Conservation (phyloP, 2,888 invertebrate genomes). For the Brassicogethes aeneus region DNA sequence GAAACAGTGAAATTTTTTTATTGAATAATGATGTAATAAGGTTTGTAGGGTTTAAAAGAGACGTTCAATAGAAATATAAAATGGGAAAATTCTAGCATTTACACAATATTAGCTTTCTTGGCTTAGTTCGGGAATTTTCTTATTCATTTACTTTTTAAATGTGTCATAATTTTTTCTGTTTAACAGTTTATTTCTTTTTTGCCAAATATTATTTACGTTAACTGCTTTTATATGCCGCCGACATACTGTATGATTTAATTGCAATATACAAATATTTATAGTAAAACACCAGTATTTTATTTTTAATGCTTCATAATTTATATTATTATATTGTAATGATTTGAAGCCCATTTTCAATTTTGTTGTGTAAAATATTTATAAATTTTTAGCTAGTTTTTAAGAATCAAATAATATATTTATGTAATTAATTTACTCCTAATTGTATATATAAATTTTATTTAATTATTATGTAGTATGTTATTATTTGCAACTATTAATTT, state of each 20-base stretch:
- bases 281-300: conserved; percentile 13
- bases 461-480: neutral
- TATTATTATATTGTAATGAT: neutral
- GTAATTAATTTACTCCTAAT: neutral
- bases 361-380: neutral
- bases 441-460: neutral
- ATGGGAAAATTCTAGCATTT: too few relatives aligned
- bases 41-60: conserved; percentile 7
- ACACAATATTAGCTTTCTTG: too few relatives aligned
- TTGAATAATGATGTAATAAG: conserved; percentile 3
- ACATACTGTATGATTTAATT: too few relatives aligned
- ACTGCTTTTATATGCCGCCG: too few relatives aligned
- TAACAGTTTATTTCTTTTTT: neutral
- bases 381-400: neutral
- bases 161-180: neutral
- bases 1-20: conserved; percentile 13
- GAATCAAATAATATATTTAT: neutral
- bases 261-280: conserved; percentile 9
- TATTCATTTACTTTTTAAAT: neutral
- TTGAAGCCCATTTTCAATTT: neutral
- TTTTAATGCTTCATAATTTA: neutral
- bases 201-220: too few relatives aligned
- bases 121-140: too few relatives aligned
- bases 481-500: neutral
- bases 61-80: too few relatives aligned